phyloP scores from a whole-genome alignment of 2,113 vertebrate genomes.

The Progne subis region DNA sequence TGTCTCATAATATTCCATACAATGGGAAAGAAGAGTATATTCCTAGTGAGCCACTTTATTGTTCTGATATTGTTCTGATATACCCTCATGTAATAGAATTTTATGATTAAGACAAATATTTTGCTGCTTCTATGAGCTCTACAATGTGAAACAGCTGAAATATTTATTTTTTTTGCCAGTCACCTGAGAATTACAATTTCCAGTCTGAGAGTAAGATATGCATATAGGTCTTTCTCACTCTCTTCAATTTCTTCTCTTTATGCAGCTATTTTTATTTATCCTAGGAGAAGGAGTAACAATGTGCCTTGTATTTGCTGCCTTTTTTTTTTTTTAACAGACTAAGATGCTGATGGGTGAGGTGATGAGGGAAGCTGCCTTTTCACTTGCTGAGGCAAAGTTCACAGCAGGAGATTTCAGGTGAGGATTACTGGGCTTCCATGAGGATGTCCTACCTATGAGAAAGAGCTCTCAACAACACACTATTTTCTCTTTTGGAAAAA shows the following conservation, averaged over 20 bases:
- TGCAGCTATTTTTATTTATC: neutral
- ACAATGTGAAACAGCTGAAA: neutral
- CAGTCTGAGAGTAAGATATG: neutral
- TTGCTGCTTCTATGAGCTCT: neutral
- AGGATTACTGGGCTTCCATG: constrained; percentile 9
- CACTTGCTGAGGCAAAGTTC: constrained; percentile 97
- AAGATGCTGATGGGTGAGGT: constrained; percentile 99
- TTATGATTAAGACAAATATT: neutral
- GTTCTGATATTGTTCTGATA: neutral
- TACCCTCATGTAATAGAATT: neutral
- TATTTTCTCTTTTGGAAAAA: neutral
- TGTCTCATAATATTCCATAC: neutral
- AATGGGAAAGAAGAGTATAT: neutral
- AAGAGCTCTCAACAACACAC: neutral
- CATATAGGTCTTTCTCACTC: neutral
- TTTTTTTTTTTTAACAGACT: constrained; percentile 76
- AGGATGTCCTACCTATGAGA: neutral
- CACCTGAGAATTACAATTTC: neutral
- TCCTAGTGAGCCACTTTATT: neutral
- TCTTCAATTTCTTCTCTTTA: neutral
- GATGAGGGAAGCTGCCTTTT: constrained; percentile 98
- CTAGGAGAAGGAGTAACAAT: neutral
- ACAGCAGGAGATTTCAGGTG: constrained; percentile 98
- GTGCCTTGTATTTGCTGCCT: neutral
- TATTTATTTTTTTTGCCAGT: neutral